Base-by-base conservation (phyloP, 2,113 vertebrate species). In the Thinocorus orbignyianus region DNA sequence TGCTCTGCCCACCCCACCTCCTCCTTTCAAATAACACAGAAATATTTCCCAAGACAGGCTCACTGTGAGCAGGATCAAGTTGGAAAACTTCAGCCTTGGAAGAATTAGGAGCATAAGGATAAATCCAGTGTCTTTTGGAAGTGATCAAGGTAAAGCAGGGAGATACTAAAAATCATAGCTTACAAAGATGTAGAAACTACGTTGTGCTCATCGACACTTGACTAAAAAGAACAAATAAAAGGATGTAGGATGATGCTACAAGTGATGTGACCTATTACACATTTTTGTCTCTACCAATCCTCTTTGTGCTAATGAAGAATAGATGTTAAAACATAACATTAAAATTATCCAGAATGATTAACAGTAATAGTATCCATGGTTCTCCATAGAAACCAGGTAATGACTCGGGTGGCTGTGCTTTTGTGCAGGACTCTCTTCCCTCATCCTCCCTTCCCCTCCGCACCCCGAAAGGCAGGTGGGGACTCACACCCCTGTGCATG, bases 301-400 rank as follows among this genome's bases (percentile, higher is more conserved):
- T 86, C 88, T 77, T 66, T 30, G 76, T 72, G 55, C 52, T 93
- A 55, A 65, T 52, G 88, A 90, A 86, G 97, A 96, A 95, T 78
- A 96, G 88, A 88, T 87, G 72, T 80, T 88, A 89, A 95, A 96
- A 96, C 0, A 0, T 26, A 91, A 64, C 49, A 24, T 72, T 92
- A 61, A 94, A 96, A 97, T 97, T 89, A 96, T 88, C 95, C 90
- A 88, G 62, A 74, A 60, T 89, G 95, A 95, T 97, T 96, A 97
- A 88, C 90, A 81, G 31, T 78, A 72, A 87, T 88, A 90, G 49
- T 93, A 87, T 94, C 60, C 69, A 60, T 54, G 65, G 86, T 80
- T 93, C 96, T 95, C 95, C 88, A 91, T 62, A 83, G 89, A n/a
- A n/a, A n/a, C 93, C 90, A 88, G 58, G 76, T 83, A 86, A 93